phyloP scores from a whole-genome alignment of 1,140 invertebrate species.

The Tetraneura akinire region DNA sequence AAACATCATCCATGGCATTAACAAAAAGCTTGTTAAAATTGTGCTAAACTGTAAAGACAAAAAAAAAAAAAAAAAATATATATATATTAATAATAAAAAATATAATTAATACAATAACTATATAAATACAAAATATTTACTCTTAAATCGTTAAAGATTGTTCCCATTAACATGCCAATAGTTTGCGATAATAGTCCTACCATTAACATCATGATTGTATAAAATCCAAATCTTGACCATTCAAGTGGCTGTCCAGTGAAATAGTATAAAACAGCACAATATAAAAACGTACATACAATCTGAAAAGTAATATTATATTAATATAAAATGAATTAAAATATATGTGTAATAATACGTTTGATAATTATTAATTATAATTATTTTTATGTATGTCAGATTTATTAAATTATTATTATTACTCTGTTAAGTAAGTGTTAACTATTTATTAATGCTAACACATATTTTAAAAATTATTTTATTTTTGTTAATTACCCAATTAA shows the following conservation, averaged over 20 bases:
- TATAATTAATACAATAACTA: not conserved
- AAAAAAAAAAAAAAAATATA: slow-evolving; percentile 14
- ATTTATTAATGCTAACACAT: too few species aligned
- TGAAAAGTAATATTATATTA: slow-evolving; percentile 60
- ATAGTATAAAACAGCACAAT: slow-evolving; percentile 91
- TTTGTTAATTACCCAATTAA: not conserved
- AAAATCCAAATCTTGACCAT: slow-evolving; percentile 80
- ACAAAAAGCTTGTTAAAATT: slow-evolving; percentile 80
- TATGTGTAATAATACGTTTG: too few species aligned
- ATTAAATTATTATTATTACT: too few species aligned
- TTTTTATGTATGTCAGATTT: too few species aligned
- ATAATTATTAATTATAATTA: too few species aligned
- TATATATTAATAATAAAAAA: too few species aligned
- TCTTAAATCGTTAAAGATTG: slow-evolving; percentile 78
- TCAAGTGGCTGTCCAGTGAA: slow-evolving; percentile 92
- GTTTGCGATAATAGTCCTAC: slow-evolving; percentile 91
- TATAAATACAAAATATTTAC: slow-evolving; percentile 60
- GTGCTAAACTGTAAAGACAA: slow-evolving; percentile 70
- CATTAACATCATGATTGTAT: slow-evolving; percentile 69
- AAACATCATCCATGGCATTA: slow-evolving; percentile 84
- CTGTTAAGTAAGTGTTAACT: too few species aligned
- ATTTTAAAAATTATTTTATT: too few species aligned
- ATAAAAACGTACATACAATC: slow-evolving; percentile 86
- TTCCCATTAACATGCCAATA: slow-evolving; percentile 88
- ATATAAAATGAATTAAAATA: not conserved